These are phyloP conservation scores for Pardalotus punctatus DNA, from an alignment of 2,113 vertebrate genomes.

Conservation along the genomic window DNA sequence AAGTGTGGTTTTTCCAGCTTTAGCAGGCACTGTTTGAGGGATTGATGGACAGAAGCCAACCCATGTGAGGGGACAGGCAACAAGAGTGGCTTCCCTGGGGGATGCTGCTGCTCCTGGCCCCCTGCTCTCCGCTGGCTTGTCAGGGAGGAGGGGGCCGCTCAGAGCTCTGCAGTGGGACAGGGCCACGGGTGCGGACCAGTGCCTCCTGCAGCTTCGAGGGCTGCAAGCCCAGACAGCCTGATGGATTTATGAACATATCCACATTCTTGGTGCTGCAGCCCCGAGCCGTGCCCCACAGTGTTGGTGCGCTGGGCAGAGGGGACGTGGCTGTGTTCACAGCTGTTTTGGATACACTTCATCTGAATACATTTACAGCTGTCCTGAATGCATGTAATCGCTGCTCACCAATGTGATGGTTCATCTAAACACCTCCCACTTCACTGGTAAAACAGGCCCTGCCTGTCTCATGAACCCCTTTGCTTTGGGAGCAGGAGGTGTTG, in stretches of 20 bases:
- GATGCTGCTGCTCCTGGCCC: background rate
- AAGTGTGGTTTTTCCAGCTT: background rate
- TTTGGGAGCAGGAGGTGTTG: background rate
- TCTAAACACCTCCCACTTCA: background rate
- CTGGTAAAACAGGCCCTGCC: background rate
- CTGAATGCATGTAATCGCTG: background rate
- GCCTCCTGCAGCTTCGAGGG: fast-evolving
- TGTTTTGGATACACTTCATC: background rate
- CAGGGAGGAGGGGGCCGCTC: background rate
- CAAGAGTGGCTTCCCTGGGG: background rate
- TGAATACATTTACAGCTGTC: fast-evolving
- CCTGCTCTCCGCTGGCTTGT: fast-evolving
- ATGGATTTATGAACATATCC: background rate
- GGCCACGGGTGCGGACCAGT: fast-evolving
- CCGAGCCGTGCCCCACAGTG: fast-evolving
- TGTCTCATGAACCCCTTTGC: background rate
- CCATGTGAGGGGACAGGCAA: fast-evolving
- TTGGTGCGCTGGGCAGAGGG: background rate
- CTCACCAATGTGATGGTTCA: background rate
- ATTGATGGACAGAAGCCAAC: background rate
- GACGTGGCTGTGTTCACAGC: background rate
- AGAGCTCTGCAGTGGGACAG: background rate
- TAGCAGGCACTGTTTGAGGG: background rate
- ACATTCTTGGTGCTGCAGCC: fast-evolving
- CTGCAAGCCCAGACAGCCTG: background rate